Evolutionary conservation across 2,797 vertebrate species (phyloP).

Genomic region (Saguinus oedipus): DNA sequence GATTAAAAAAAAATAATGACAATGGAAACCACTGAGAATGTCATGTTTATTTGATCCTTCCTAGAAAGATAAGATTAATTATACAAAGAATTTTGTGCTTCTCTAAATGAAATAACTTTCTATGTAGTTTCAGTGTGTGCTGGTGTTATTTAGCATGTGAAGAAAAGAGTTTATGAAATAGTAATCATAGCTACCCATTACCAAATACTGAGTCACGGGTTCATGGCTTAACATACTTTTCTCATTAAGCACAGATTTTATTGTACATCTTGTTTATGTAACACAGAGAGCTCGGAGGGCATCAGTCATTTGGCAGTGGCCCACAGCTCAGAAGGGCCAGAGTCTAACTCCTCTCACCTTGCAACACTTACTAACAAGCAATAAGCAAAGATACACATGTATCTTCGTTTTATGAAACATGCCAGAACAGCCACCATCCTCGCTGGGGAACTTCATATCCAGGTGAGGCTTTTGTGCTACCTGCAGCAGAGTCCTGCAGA

Average conservation of each 20-base stretch:
- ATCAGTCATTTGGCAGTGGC: not conserved
- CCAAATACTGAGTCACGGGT: not conserved
- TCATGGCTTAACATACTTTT: not conserved
- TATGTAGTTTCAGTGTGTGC: not conserved
- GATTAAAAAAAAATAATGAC: not conserved
- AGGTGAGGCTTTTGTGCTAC: not conserved
- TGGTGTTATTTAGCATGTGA: not conserved
- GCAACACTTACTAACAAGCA: not conserved
- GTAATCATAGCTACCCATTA: not conserved
- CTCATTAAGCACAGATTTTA: not conserved
- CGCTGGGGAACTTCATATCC: not conserved
- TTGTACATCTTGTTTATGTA: not conserved
- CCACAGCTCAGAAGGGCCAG: not conserved
- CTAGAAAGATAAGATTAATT: conserved; percentile 45
- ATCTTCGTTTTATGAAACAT: not conserved
- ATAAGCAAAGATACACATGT: not conserved
- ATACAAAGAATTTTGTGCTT: conserved; percentile 34
- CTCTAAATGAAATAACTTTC: conserved; percentile 33
- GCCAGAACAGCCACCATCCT: no score
- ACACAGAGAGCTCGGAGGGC: not conserved
- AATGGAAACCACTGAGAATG: not conserved
- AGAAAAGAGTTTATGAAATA: not conserved
- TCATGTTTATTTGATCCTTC: conserved; percentile 35
- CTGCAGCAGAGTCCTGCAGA: not conserved
- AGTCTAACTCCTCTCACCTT: not conserved